phyloP scores from a whole-genome alignment of 2,888 invertebrate genomes.

The Apantesis nais region DNA sequence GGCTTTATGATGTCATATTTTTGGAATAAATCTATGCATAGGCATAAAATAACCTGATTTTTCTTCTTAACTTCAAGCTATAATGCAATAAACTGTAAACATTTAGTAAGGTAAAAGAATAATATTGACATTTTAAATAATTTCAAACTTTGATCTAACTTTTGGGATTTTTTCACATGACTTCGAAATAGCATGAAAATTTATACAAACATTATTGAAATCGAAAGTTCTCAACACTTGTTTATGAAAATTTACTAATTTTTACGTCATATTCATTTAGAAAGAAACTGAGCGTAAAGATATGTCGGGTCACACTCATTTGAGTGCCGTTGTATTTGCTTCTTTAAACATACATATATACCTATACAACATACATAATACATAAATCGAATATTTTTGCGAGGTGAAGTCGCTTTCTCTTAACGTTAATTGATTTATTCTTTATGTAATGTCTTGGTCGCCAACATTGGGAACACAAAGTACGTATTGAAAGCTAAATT shows the following conservation, averaged over 20 bases:
- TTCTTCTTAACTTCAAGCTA: background rate
- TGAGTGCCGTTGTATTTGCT: background rate
- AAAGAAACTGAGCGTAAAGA: background rate
- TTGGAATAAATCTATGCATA: background rate
- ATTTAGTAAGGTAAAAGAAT: background rate
- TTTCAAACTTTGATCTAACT: background rate
- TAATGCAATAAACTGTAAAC: background rate
- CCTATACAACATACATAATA: too few species aligned
- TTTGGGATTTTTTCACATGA: too few species aligned
- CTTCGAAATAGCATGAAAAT: background rate
- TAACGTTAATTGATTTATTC: background rate
- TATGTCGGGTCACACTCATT: background rate
- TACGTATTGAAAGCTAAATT: constrained; percentile 34
- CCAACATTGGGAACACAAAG: constrained; percentile 8
- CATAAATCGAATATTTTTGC: background rate
- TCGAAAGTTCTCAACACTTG: background rate
- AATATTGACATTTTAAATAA: background rate
- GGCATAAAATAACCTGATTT: background rate
- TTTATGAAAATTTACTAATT: background rate
- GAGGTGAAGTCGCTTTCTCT: background rate
- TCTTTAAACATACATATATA: background rate
- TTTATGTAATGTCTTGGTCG: constrained; percentile 8
- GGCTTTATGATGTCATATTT: too few species aligned
- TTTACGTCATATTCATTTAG: background rate
- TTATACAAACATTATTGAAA: background rate